Conservation (phyloP, 1,140 invertebrate species). For the Drosophila yakuba region DNA sequence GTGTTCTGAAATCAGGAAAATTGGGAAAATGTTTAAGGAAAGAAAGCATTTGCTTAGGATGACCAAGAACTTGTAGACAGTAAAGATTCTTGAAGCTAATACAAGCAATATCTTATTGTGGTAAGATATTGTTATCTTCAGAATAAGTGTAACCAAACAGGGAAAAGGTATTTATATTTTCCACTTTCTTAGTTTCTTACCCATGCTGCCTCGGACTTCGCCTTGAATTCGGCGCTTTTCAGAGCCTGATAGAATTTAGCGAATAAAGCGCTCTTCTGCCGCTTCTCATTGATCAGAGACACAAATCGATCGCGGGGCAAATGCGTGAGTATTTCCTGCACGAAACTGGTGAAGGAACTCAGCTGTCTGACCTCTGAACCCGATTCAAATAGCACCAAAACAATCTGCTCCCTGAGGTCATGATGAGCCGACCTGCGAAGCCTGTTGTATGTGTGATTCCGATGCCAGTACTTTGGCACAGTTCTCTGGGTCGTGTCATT, state of each 20-base stretch:
- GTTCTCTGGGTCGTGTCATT: constrained; percentile 38
- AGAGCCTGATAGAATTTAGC: constrained; percentile 72
- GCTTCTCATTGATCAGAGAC: constrained; percentile 66
- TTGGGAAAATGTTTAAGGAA: not conserved
- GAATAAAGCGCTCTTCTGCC: constrained; percentile 47
- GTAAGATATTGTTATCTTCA: too few relatives aligned
- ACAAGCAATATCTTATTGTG: not conserved
- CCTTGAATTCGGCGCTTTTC: constrained; percentile 55
- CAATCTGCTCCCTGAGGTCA: constrained; percentile 13
- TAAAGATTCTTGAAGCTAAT: too few relatives aligned
- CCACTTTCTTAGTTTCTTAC: constrained; percentile 34
- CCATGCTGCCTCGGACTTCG: constrained; percentile 59
- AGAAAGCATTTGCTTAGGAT: not conserved
- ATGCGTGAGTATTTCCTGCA: constrained; percentile 56
- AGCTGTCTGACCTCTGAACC: not conserved
- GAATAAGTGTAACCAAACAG: too few relatives aligned
- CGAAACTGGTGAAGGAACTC: constrained; percentile 61
- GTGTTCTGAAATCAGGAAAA: constrained; percentile 43
- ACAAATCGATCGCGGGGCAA: constrained; percentile 65
- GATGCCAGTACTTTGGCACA: constrained; percentile 1
- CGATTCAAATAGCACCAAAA: constrained; percentile 43
- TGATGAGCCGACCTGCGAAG: not conserved
- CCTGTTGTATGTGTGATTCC: not conserved
- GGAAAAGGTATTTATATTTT: too few relatives aligned
- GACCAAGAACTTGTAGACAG: not conserved